These are phyloP conservation scores for Suricata suricatta DNA, from an alignment of 2,113 vertebrate genomes.

Conservation along the genomic window DNA sequence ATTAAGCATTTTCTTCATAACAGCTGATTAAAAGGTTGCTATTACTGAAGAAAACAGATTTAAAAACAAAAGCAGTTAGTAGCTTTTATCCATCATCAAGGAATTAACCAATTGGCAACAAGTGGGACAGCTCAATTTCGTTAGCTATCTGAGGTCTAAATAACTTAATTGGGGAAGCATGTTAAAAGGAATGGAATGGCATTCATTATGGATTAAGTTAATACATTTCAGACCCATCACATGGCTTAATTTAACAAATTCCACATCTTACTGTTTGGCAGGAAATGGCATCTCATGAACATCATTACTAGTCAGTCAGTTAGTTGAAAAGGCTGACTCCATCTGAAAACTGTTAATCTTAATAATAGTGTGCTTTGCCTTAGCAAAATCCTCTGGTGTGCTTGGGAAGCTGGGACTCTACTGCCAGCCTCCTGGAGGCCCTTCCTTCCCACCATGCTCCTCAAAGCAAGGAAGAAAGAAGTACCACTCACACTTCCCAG, in stretches of 20 bases:
- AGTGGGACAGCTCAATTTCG: constrained; percentile 86
- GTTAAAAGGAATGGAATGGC: constrained; percentile 84
- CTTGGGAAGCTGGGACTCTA: neutral
- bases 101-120: constrained; percentile 89
- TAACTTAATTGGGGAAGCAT: constrained; percentile 87
- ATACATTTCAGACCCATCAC: constrained; percentile 83
- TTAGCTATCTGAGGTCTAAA: constrained; percentile 85
- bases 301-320: constrained; percentile 75
- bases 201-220: constrained; percentile 87
- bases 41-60: constrained; percentile 85
- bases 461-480: neutral
- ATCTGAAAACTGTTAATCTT: constrained; percentile 77
- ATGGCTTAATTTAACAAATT: constrained; percentile 85
- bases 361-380: constrained; percentile 19
- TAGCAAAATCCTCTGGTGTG: neutral
- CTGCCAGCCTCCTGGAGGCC: neutral
- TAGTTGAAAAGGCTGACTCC: constrained; percentile 67
- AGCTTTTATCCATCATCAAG: constrained; percentile 89
- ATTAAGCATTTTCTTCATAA: constrained; percentile 79
- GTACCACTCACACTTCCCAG: neutral
- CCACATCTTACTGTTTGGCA: constrained; percentile 83
- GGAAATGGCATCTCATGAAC: constrained; percentile 79
- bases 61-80: constrained; percentile 87
- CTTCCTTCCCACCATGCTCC: neutral
- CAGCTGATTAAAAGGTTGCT: constrained; percentile 81